Conservation (phyloP, 2,797 vertebrate genomes). For the Labeo calbasu region DNA sequence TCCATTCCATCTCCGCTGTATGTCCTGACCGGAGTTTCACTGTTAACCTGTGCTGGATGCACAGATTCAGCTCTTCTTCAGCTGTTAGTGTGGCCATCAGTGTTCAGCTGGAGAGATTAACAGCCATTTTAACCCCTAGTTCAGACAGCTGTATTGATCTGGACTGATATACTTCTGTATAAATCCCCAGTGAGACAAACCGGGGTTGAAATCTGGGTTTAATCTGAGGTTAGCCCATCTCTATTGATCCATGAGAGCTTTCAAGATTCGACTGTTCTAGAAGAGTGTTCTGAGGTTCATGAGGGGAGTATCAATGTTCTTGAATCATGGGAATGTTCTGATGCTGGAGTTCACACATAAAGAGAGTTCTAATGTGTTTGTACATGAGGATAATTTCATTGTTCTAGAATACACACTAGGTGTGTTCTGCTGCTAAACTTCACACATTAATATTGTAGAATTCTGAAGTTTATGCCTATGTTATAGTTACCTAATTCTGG, state of each 20-base stretch:
- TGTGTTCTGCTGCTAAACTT: background rate
- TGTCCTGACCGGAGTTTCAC: slow-evolving; percentile 21
- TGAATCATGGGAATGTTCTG: slow-evolving; percentile 6
- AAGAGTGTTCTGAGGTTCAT: slow-evolving; percentile 38
- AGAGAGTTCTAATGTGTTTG: slow-evolving; percentile 4
- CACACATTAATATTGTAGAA: background rate
- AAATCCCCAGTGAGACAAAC: slow-evolving; percentile 75
- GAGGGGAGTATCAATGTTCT: slow-evolving; percentile 25
- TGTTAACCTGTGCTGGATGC: slow-evolving; percentile 39
- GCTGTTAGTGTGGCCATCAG: slow-evolving; percentile 69
- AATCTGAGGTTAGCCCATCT: slow-evolving; percentile 68
- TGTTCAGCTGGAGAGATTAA: slow-evolving; percentile 78
- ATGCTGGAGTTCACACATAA: background rate
- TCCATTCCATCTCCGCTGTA: background rate
- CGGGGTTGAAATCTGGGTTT: slow-evolving; percentile 80
- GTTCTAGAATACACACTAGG: background rate
- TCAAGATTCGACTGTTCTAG: slow-evolving; percentile 48
- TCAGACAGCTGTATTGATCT: slow-evolving; percentile 82
- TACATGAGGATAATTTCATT: background rate
- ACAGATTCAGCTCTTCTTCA: slow-evolving; percentile 47
- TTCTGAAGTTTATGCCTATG: background rate
- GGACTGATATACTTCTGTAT: slow-evolving; percentile 78
- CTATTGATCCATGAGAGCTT: slow-evolving; percentile 55
- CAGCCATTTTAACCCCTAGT: slow-evolving; percentile 77
- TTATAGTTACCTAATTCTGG: background rate